Evolutionary conservation across 92 coral and sea anemone species (phyloP), one percentile per base, ranked within the genome.

Genomic region (Isaurus tuberculatus): DNA sequence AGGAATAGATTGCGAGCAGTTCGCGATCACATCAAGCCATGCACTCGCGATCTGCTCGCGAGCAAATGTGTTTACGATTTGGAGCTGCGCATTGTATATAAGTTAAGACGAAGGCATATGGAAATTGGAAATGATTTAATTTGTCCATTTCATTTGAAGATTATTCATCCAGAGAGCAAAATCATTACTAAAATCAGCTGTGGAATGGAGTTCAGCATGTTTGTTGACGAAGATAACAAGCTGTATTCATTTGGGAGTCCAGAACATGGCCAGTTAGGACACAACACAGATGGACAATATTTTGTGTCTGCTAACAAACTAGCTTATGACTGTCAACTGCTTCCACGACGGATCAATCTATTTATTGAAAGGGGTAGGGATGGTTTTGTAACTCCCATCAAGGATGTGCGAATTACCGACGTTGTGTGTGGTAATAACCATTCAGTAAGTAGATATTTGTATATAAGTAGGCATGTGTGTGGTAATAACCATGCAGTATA

Each of bases 171-270:
- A 17, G 91, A 84, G 32, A 91, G 90, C 85, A 93, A 87, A 73
- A 89, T 85, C 60, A 75, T 91, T 67, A 65, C n/a, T 27, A 93
- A 93, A 53, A 72, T 92, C 20, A 19, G 84, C 22, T 93, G 98
- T 73, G 98, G 98, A 11, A 92, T 92, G 15, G 98, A 93, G 49
- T 93, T 89, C 85, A 93, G 98, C 73, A 89, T 93, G 98, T 85
- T 93, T 46, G 75, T 93, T 48, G 98, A 93, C 53, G 98, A 91
- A 65, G 82, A 89, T 53, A 86, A 84, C 67, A 20, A 81, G 66
- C 85, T 93, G 2, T 93, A 89, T 81, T 93, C 98, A 16, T 93
- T 93, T 63, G 98, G 98, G n/a, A 90, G 98, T 53, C 98, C 98
- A 9, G 98, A 93, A 31, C 81, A 93, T 31, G 98, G 98, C 2